Base-by-base conservation (phyloP, 2,888 invertebrate species). In the Schizotus pectinicornis region DNA sequence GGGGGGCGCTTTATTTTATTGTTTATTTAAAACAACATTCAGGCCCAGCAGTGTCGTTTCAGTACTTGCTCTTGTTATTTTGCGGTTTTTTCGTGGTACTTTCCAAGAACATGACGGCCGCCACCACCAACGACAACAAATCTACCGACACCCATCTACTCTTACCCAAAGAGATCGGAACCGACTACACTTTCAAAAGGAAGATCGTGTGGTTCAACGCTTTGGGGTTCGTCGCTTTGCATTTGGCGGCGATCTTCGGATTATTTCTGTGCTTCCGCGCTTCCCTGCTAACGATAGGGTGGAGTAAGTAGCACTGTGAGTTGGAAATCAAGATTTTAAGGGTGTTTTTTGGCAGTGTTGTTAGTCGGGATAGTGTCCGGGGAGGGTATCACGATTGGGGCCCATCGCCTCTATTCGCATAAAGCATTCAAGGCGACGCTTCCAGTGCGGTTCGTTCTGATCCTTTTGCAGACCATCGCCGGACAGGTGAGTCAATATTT, bases 401-500 rank as follows among this genome's bases (percentile, higher is more conserved):
- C 91, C 0, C 94, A 94, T 74, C 81, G 94, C 60, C 80, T 90
- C 1, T 94, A 87, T 82, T 83, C 92, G 0, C 94, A 94, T 77
- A 85, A 85, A 67, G 80, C 90, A 0, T 94, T 89, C 79, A 92
- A 92, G 78, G 92, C 91, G 0, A 85, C 79, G 30, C 80, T 85
- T 9, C 81, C 86, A 0, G 77, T 91, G 0, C 82, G 86, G 67
- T 78, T 87, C 0, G 68, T 86, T 11, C 79, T 94, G n/a, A 76
- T 89, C 34, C 43, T 87, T 12, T 77, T 85, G 43, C 89, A 92
- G 70, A 89, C 91, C 1, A 74, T 88, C 30, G 89, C 92, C 47
- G 89, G 91, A 65, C 92, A 94, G 84, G 92, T 92, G 80, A 78
- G 73, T 67, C 39, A 53, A 61, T 50, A 38, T 56, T 45, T 52